A percentile compares a stretch with the other conserved stretches of the same genome.
phyloP scores from a whole-genome alignment of 2,888 invertebrate genomes.

The Siphonodentalium dalli region DNA sequence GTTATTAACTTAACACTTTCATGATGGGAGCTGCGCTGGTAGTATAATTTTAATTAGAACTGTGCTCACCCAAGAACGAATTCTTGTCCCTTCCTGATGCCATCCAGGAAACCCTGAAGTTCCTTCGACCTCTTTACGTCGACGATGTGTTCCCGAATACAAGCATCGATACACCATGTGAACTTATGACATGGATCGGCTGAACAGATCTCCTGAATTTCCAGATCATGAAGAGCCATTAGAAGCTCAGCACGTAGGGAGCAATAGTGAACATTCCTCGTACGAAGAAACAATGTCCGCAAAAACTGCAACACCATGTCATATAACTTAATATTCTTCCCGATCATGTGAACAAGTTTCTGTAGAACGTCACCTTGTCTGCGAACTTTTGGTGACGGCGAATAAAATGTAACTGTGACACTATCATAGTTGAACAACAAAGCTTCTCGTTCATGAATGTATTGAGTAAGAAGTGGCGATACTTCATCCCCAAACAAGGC shows the following conservation, averaged over 20 bases:
- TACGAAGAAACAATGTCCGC: slow-evolving; percentile 87
- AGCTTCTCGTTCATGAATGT: slow-evolving; percentile 89
- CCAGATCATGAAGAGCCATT: slow-evolving; percentile 95
- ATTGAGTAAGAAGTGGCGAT: slow-evolving; percentile 90
- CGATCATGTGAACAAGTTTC: slow-evolving; percentile 85
- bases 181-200: slow-evolving; percentile 99
- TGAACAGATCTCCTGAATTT: slow-evolving; percentile 89
- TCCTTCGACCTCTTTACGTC: slow-evolving; percentile 95
- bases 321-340: slow-evolving; percentile 88
- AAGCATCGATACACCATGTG: slow-evolving; percentile 98
- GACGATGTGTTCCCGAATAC: slow-evolving; percentile 94
- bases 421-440: slow-evolving; percentile 87
- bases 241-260: slow-evolving; percentile 85
- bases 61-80: slow-evolving; percentile 69
- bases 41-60: too few relatives aligned
- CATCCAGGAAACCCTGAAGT: slow-evolving; percentile 85
- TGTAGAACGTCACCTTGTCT: slow-evolving; percentile 90
- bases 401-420: slow-evolving; percentile 70
- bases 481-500: slow-evolving; percentile 96
- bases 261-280: slow-evolving; percentile 94
- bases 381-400: slow-evolving; percentile 87
- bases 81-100: slow-evolving; percentile 88
- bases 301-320: slow-evolving; percentile 96
- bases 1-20: too few relatives aligned
- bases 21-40: too few relatives aligned